These are phyloP conservation scores for Coboldia fuscipes DNA, from an alignment of 1,140 invertebrate species.

Conservation along the genomic window DNA sequence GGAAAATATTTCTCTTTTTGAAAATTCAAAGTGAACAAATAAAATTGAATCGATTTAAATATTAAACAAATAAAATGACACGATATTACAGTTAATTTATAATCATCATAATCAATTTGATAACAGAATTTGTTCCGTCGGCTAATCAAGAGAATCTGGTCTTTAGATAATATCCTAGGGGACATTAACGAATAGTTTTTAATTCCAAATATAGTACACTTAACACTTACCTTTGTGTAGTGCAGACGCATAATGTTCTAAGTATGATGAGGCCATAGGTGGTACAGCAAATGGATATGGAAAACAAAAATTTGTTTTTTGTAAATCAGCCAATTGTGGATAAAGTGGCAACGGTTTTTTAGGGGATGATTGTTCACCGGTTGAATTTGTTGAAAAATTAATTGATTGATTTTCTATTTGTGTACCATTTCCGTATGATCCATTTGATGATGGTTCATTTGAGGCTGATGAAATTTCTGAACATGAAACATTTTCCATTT, in stretches of 20 bases:
- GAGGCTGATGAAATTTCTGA: too few species aligned
- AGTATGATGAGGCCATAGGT: not conserved
- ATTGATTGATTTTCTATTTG: not conserved
- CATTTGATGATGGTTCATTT: too few species aligned
- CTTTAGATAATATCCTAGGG: not conserved
- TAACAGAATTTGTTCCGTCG: too few species aligned
- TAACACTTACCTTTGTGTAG: not conserved
- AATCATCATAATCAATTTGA: too few species aligned
- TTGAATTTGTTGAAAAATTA: not conserved
- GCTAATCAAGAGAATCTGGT: too few species aligned
- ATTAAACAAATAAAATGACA: too few species aligned
- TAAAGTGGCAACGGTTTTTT: not conserved
- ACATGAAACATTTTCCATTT: not conserved
- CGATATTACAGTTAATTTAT: too few species aligned
- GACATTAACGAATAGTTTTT: not conserved
- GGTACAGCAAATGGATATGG: not conserved
- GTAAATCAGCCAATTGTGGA: not conserved
- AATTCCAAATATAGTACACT: not conserved
- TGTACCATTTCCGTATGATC: too few species aligned
- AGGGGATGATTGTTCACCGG: not conserved
- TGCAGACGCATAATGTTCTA: conserved; percentile 1
- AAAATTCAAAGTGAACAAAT: too few species aligned
- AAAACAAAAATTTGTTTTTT: not conserved
- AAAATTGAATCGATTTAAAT: too few species aligned
- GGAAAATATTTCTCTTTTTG: too few species aligned